Conservation (phyloP, 2,888 invertebrate species). For the Heliconius ismenius region DNA sequence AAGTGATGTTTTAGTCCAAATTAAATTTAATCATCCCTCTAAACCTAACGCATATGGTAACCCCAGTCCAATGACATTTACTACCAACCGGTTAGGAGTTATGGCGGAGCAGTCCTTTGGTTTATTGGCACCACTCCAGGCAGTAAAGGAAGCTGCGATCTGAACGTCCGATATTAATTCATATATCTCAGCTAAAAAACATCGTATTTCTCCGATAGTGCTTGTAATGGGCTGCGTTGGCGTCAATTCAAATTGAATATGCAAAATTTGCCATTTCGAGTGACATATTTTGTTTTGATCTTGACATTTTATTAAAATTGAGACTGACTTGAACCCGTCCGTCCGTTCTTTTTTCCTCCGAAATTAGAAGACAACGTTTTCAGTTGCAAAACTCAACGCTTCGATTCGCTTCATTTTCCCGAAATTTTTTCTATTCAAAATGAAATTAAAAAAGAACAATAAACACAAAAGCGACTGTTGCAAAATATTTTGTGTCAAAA, state of each 20-base stretch:
- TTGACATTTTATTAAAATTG: conserved; percentile 7
- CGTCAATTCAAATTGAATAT: conserved; percentile 53
- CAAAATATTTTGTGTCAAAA: conserved; percentile 23
- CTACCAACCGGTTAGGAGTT: conserved; percentile 63
- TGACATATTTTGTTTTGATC: conserved; percentile 20
- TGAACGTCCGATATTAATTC: conserved; percentile 63
- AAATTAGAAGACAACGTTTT: neutral
- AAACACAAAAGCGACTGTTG: conserved; percentile 11
- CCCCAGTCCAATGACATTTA: conserved; percentile 70
- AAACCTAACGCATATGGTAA: conserved; percentile 46
- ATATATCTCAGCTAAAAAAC: conserved; percentile 74
- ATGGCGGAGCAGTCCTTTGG: conserved; percentile 63
- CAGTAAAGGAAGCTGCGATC: conserved; percentile 58
- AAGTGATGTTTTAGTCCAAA: neutral
- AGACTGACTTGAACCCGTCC: neutral
- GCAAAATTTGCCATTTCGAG: conserved; percentile 45
- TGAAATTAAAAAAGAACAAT: neutral
- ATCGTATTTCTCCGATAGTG: conserved; percentile 66
- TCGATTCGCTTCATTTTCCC: no score
- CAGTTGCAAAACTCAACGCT: neutral
- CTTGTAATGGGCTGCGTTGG: conserved; percentile 58
- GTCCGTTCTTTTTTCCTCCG: no score
- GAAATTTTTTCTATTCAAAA: neutral
- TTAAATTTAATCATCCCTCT: neutral
- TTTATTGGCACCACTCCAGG: conserved; percentile 76